Percentiles rank a stretch among this genome's conserved stretches.
These are phyloP conservation scores for Neelides sp. DNA, from an alignment of 1,140 invertebrate genomes.

Conservation along the genomic window DNA sequence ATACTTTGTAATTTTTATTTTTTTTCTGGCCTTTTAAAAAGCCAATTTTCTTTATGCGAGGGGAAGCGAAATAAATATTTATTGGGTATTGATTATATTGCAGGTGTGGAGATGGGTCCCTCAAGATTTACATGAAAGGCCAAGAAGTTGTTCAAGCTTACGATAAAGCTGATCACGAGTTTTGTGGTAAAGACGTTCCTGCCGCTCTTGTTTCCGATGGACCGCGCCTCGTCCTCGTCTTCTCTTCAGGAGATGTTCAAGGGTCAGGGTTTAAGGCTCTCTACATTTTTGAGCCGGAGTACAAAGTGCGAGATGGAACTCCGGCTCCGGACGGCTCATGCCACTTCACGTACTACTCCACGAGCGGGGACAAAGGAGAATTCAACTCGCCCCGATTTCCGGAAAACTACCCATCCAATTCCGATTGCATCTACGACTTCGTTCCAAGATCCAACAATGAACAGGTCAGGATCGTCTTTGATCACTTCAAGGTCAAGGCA, in stretches of 20 bases:
- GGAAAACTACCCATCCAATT: constrained; percentile 83
- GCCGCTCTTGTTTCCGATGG: constrained; percentile 68
- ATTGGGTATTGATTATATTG: constrained; percentile 5
- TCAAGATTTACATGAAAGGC: constrained; percentile 81
- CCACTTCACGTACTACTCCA: constrained; percentile 78
- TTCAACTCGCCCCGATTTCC: constrained; percentile 94
- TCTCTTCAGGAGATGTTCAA: constrained; percentile 74
- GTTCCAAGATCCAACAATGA: constrained; percentile 68
- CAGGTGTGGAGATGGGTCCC: constrained; percentile 73
- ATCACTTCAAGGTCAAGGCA: constrained; percentile 75
- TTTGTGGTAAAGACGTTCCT: constrained; percentile 63
- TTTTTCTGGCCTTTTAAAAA: too few species aligned
- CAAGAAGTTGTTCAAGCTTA: constrained; percentile 84
- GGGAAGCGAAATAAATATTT: too few species aligned
- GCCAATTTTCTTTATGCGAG: too few species aligned
- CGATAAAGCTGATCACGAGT: constrained; percentile 81
- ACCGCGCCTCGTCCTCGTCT: constrained; percentile 82
- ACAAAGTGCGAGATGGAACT: constrained; percentile 49
- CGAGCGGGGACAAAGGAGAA: constrained; percentile 67
- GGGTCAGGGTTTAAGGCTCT: constrained; percentile 82
- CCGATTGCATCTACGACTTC: constrained; percentile 85
- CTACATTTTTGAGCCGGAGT: constrained; percentile 73
- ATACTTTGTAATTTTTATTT: too few species aligned
- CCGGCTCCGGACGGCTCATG: constrained; percentile 77
- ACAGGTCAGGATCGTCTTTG: constrained; percentile 82